Conservation (phyloP, 2,797 vertebrate genomes). For the Harpagifer antarcticus region DNA sequence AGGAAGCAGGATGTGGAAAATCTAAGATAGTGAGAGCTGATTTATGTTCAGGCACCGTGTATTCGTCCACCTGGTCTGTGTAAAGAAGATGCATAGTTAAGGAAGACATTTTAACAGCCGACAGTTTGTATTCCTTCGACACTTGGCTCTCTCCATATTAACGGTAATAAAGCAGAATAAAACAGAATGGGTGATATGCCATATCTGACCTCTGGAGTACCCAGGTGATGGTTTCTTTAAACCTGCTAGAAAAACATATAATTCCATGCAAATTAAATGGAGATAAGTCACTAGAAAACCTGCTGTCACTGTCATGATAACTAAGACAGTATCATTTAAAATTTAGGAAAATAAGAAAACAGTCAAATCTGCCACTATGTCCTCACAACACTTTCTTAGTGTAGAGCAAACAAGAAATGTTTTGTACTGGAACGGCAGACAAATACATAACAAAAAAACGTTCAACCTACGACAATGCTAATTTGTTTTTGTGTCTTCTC, state of each 20-base stretch:
- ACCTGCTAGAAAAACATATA: not conserved
- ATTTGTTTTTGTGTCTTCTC: constrained; percentile 24
- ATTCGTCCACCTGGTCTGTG: constrained; percentile 62
- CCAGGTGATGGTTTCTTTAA: not conserved
- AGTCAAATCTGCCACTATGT: not conserved
- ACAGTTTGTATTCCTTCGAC: constrained; percentile 40
- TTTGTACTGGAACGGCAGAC: too few relatives aligned
- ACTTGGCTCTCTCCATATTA: constrained; percentile 48
- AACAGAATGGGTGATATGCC: not conserved
- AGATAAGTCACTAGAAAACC: not conserved
- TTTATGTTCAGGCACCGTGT: constrained; percentile 43
- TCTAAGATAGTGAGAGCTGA: constrained; percentile 54
- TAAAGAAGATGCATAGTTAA: constrained; percentile 47
- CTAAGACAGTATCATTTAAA: constrained; percentile 10
- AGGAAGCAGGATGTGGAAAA: constrained; percentile 69
- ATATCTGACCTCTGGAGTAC: constrained; percentile 6
- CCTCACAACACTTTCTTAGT: not conserved
- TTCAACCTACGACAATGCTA: constrained; percentile 31
- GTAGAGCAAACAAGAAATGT: not conserved
- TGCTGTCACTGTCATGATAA: not conserved
- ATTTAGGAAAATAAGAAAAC: not conserved
- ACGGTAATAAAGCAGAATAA: constrained; percentile 44
- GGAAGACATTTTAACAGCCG: constrained; percentile 55
- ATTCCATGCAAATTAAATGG: not conserved
- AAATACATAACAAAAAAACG: too few relatives aligned